Evolutionary conservation across 1,140 invertebrate genomes (phyloP).

Genomic region (Drosophila setifemur): DNA sequence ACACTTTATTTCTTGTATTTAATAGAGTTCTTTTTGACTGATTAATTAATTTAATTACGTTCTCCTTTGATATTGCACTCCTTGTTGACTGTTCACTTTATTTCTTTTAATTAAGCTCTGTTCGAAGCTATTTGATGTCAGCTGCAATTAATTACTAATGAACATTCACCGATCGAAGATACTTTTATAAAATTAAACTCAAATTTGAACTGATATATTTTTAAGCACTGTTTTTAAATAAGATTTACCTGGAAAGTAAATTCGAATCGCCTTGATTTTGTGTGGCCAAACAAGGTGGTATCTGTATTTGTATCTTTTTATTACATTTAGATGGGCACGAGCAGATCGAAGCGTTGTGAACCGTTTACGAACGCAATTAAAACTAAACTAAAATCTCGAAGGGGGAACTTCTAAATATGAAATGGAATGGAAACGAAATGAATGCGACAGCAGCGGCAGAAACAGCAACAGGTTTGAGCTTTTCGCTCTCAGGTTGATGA

Average conservation of each 20-base stretch:
- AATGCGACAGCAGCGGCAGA: conserved; percentile 43
- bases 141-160: not conserved
- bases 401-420: conserved; percentile 71
- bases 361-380: conserved; percentile 62
- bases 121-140: not conserved
- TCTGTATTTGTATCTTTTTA: not conserved
- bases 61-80: too few species aligned
- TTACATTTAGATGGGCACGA: not conserved
- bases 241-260: not conserved
- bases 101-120: conserved; percentile 28
- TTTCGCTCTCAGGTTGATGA: conserved; percentile 28
- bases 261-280: not conserved
- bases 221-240: not conserved
- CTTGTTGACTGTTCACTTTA: conserved; percentile 19
- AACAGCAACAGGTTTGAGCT: conserved; percentile 56
- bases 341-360: conserved; percentile 14
- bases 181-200: too few species aligned
- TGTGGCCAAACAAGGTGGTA: not conserved
- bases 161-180: too few species aligned
- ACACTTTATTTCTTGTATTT: too few species aligned
- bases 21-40: not conserved
- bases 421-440: conserved; percentile 65
- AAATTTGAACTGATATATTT: too few species aligned
- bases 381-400: conserved; percentile 63
- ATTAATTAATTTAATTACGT: not conserved